Base-by-base conservation (phyloP, 1,140 invertebrate genomes). In the Drosophila sulfurigaster region DNA sequence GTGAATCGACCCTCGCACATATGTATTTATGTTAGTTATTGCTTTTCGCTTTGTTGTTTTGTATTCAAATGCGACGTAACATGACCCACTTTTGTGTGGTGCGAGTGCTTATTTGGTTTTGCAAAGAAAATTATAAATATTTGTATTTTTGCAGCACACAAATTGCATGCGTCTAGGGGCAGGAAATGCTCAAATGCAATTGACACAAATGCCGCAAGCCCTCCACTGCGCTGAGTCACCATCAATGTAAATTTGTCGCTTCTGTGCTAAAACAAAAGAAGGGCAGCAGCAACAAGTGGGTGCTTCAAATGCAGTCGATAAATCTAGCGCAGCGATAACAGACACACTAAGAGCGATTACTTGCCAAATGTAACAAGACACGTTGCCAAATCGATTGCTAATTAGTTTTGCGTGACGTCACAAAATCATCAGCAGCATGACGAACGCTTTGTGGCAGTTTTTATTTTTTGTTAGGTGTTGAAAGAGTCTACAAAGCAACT, bases 31-130 rank as follows among this genome's bases (percentile, higher is more conserved):
- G 8, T 48, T 68, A 69, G 8, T 43, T 68, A 69, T 54, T 83
- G 68, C 52, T 68, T 63, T 75, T 57, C 35, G 41, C 48, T 63
- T 49, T 56, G 62, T 70, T 71, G 67, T 45, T 38, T 38, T 63
- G 25, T 71, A 87, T 88, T 88, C 77, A 81, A 88, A 89, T 85
- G 74, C 85, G 64, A 90, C 79, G 85, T 89, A 89, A 90, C 77
- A 64, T 87, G 85, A 90, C 85, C 85, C 79, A 89, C 86, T 89
- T 89, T 90, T 56, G 52, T 63, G 56, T 67, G 73, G 56, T 51
- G 51, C 67, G 54, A 73, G 66, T 82, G 81, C 68, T 65, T 79
- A 77, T 77, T 77, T 76, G 67, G 48, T 63, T 76, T 64, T 41
- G 72, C 76, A 52, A 46, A 75, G 45, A 67, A 70, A 65, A 65